phyloP scores from a whole-genome alignment of 2,797 vertebrate species.

The Peromyscus eremicus region DNA sequence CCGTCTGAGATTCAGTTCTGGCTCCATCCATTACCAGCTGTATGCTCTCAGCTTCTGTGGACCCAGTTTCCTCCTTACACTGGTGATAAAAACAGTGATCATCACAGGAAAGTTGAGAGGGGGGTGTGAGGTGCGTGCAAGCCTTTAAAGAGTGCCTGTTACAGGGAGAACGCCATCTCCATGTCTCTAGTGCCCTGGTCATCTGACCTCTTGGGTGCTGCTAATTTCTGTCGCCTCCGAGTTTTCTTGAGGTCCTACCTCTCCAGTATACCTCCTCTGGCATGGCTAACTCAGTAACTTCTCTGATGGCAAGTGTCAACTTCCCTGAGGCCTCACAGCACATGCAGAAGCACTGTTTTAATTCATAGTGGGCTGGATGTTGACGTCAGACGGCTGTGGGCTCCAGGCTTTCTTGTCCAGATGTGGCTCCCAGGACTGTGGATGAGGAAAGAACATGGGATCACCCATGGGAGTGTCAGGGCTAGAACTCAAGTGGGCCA shows the following conservation, averaged over 20 bases:
- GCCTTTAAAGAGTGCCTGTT: background rate
- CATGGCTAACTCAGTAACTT: background rate
- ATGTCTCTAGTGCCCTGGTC: background rate
- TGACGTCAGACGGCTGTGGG: background rate
- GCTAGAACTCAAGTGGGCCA: background rate
- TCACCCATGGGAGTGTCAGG: background rate
- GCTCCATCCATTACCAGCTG: background rate
- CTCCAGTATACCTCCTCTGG: background rate
- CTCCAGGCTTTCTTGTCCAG: background rate
- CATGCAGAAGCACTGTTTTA: background rate
- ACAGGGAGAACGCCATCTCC: background rate
- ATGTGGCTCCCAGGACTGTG: background rate
- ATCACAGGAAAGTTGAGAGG: background rate
- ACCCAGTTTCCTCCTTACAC: background rate
- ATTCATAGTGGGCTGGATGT: background rate
- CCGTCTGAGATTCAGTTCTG: background rate
- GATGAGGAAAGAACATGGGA: background rate
- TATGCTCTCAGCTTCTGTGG: background rate
- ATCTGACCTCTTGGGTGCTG: background rate
- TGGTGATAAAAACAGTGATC: background rate
- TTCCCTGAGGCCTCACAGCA: background rate
- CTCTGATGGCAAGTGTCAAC: background rate
- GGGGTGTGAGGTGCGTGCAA: background rate
- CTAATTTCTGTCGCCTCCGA: background rate
- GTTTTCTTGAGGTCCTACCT: background rate